These are phyloP conservation scores for Sesamia nonagrioides DNA, from an alignment of 1,140 invertebrate species.

Conservation along the genomic window DNA sequence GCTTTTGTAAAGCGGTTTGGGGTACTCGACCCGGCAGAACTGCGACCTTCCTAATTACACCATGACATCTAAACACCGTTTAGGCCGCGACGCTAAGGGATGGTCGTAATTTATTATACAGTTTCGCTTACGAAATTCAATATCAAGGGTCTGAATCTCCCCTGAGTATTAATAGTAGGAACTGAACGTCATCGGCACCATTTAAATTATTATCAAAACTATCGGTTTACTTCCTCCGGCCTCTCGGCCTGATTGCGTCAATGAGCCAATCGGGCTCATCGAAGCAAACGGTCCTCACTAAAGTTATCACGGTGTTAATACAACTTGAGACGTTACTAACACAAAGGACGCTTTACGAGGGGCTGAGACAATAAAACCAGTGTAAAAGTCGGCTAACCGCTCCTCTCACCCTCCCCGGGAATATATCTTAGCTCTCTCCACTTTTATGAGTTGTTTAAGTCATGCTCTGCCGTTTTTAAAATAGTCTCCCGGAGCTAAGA, in stretches of 20 bases:
- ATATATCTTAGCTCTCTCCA: conserved; percentile 71
- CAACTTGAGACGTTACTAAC: conserved; percentile 84
- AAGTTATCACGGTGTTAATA: conserved; percentile 82
- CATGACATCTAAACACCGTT: conserved; percentile 65
- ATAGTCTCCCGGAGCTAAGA: conserved; percentile 62
- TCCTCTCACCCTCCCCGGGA: conserved; percentile 68
- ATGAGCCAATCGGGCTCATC: conserved; percentile 44
- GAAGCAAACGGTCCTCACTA: conserved; percentile 66
- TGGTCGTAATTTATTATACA: conserved; percentile 74
- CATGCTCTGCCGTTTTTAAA: conserved; percentile 71
- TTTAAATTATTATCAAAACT: conserved; percentile 83
- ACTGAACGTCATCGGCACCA: conserved; percentile 66
- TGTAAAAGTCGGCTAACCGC: conserved; percentile 84
- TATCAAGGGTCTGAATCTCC: conserved; percentile 70
- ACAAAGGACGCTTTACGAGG: conserved; percentile 82
- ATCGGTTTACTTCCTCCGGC: conserved; percentile 63
- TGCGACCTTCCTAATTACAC: conserved; percentile 62
- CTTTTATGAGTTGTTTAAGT: conserved; percentile 79
- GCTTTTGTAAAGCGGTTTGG: conserved; percentile 44
- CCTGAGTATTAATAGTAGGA: conserved; percentile 69
- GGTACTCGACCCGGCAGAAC: conserved; percentile 46
- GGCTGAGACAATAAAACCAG: conserved; percentile 83
- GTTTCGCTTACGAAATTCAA: conserved; percentile 73
- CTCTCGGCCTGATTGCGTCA: conserved; percentile 50
- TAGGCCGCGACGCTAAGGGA: conserved; percentile 54